Base-by-base conservation (phyloP, 2,888 invertebrate genomes). In the Polylopha cassiicola region DNA sequence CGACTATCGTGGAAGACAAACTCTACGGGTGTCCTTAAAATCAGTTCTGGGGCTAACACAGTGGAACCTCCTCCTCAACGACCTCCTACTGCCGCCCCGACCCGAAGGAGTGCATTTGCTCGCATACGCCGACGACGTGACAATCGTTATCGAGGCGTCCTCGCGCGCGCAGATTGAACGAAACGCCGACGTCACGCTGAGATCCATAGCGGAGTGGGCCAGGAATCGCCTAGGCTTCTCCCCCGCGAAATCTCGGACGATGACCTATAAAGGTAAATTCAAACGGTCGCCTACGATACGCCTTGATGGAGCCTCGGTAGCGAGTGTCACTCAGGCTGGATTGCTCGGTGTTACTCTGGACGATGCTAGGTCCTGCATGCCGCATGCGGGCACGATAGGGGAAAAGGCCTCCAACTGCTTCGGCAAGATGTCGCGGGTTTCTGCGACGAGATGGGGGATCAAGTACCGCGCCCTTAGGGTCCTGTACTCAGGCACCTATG, bases 61-160 rank as follows among this genome's bases (percentile, higher is more conserved):
- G 1, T 53, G 59, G 57, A 61, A 56, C 23, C 5, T 55, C 0
- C 31, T 55, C 0, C 4, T 58, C 17, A 51, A 55, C 10, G 55
- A 59, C 37, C 18, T 57, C 18, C 42, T 60, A 4, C 22, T 37
- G 1, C 6, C 56, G 1, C 53, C 54, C 2, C 10, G 15, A 4
- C 50, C 53, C 0, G 18, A 5, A 4, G 47, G 45, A 0, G 37
- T 44, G 0, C 15, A 13, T 1, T 1, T 48, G 18, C 24, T 54
- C 0, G 57, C 58, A 0, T 58, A 54, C 31, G 56, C 57, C 0
- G 53, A 58, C n/a, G 55, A 60, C 13, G 46, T 54, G 0, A 52
- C 53, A 1, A 3, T 58, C 1, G n/a, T 54, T 4, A 28, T 61
- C 1, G 50, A 44, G 44, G 38, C 50, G 0, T 4, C 34, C 2